These are phyloP conservation scores for Saccopteryx leptura DNA, from an alignment of 2,113 vertebrate genomes.

Conservation along the genomic window DNA sequence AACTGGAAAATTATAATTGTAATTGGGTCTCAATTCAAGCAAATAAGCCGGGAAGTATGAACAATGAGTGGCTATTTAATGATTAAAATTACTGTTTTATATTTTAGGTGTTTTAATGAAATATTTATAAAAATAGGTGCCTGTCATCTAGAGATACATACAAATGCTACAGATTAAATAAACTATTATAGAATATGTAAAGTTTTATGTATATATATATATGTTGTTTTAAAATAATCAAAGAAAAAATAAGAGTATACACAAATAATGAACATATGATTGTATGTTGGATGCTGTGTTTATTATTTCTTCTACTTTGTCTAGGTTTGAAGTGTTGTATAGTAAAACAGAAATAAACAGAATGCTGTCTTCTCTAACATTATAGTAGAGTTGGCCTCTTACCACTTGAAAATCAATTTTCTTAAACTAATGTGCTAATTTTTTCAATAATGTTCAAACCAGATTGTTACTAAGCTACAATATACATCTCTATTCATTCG, in stretches of 20 bases:
- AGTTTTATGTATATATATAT: neutral
- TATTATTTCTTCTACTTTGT: neutral
- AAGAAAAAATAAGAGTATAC: neutral
- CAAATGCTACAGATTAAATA: neutral
- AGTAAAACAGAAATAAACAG: neutral
- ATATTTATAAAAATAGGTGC: neutral
- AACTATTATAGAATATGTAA: neutral
- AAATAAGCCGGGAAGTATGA: neutral
- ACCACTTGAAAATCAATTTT: neutral
- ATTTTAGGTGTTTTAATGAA: neutral
- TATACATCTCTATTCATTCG: neutral
- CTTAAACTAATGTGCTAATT: neutral
- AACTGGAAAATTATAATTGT: neutral
- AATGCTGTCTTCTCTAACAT: neutral
- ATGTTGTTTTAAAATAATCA: neutral
- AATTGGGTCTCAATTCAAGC: neutral
- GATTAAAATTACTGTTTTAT: neutral
- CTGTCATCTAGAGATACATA: neutral
- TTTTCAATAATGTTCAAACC: neutral
- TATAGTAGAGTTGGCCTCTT: neutral
- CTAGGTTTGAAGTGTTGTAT: neutral
- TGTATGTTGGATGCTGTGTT: neutral
- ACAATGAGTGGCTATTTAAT: neutral
- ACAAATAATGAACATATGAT: neutral
- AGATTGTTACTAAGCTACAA: neutral